Conservation (phyloP, 2,888 invertebrate genomes). For the Brachynemurus nebulosus region DNA sequence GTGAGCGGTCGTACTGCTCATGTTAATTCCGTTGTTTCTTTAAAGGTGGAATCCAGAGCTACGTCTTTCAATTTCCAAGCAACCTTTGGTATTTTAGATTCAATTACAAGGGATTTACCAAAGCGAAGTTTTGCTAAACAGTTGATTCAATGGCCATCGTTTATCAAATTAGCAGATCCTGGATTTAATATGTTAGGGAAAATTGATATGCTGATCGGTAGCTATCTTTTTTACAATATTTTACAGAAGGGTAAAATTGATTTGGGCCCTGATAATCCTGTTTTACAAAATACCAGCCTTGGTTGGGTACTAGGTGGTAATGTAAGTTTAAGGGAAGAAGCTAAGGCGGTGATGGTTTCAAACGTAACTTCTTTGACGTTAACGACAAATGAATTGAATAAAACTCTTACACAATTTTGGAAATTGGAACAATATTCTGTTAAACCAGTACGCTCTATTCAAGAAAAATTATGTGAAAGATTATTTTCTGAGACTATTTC, state of each 20-base stretch:
- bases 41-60: not conserved
- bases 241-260: no score
- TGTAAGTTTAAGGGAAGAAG: no score
- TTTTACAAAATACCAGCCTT: not conserved
- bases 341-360: no score
- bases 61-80: not conserved
- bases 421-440: not conserved
- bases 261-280: not conserved
- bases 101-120: not conserved
- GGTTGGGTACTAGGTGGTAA: not conserved
- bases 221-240: not conserved
- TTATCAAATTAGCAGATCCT: not conserved
- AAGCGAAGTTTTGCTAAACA: not conserved
- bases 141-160: not conserved
- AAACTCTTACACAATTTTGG: not conserved
- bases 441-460: not conserved
- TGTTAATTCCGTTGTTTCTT: no score
- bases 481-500: not conserved
- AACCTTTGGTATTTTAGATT: not conserved
- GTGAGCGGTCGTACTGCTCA: not conserved
- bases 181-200: not conserved
- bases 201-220: not conserved
- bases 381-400: no score
- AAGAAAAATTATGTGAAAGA: not conserved
- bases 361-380: no score